Evolutionary conservation across 1,140 invertebrate genomes (phyloP).

Genomic region (Phortica variegata): DNA sequence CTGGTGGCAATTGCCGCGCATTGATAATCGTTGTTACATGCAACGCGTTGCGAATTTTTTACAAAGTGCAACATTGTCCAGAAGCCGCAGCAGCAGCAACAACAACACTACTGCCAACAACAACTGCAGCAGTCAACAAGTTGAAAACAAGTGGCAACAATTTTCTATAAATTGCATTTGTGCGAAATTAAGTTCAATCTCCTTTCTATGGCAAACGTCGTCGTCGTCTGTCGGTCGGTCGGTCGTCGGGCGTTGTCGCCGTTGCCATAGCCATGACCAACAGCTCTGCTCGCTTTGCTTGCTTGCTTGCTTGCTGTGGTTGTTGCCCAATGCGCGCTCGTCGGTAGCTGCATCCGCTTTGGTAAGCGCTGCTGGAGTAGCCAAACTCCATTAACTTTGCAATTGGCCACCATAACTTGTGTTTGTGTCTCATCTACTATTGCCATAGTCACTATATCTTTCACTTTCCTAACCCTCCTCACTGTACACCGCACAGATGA

Average conservation of each 20-base stretch:
- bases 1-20: neutral
- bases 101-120: neutral
- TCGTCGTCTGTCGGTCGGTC: no score
- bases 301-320: no score
- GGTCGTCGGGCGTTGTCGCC: no score
- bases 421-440: slow-evolving; percentile 22
- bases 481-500: no score
- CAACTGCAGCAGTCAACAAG: slow-evolving; percentile 28
- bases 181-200: slow-evolving; percentile 54
- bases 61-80: neutral
- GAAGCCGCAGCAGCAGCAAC: slow-evolving; percentile 11
- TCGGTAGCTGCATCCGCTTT: slow-evolving; percentile 14
- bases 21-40: slow-evolving; percentile 5
- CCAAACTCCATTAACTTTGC: slow-evolving; percentile 55
- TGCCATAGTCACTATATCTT: no score
- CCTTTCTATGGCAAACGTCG: slow-evolving; percentile 6
- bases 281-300: no score
- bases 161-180: slow-evolving; percentile 54
- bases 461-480: no score
- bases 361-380: slow-evolving; percentile 43
- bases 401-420: slow-evolving; percentile 53
- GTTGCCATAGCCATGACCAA: no score
- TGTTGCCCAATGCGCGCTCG: no score
- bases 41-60: slow-evolving; percentile 2
- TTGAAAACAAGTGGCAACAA: slow-evolving; percentile 54